Evolutionary conservation across 1,140 invertebrate species (phyloP), one percentile per base, ranked within the genome.

Genomic region (Scaptomyza montana): DNA sequence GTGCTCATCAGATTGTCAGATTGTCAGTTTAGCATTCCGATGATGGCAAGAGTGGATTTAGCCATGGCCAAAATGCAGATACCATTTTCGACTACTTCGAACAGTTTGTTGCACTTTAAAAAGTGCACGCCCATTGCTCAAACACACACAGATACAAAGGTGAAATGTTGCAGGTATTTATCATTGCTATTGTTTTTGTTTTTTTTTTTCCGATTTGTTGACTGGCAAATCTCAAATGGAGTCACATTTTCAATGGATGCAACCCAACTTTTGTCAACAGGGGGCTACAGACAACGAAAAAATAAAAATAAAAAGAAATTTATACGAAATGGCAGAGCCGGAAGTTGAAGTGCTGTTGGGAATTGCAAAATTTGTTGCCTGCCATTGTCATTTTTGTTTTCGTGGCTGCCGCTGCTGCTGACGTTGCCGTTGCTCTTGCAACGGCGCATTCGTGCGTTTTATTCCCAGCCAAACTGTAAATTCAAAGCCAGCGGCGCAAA

Each of bases 341-440:
- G 82, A 87, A 82, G 79, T 73, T 82, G 82, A 82, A 87, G 82
- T 87, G 84, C 82, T 87, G 82, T 77, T 87, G 82, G 82, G 82
- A 87, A 87, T 87, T 77, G 76, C 79, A 87, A 85, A 89, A 87
- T 87, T 87, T 87, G 82, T 77, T 82, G 82, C 84, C 84, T 78
- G 84, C 82, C 79, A 87, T 87, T 87, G 82, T 87, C 84, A 87
- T 87, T 87, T 86, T 89, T 82, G 84, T 87, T 82, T 89, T 87
- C 72, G 67, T 53, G 60, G 67, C 65, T 12, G 57, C 49, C 6
- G 16, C 33, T 25, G 21, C 21, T 4, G 67, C 65, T 12, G 57
- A 39, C 6, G 16, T 30, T 25, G 63, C 62, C 6, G 16, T 30
- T 25, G 63, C 62, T 39, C 53, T 56, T 45, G 41, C 71, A 43